Base-by-base conservation (phyloP, 2,888 invertebrate genomes). In the Phasia obesa region DNA sequence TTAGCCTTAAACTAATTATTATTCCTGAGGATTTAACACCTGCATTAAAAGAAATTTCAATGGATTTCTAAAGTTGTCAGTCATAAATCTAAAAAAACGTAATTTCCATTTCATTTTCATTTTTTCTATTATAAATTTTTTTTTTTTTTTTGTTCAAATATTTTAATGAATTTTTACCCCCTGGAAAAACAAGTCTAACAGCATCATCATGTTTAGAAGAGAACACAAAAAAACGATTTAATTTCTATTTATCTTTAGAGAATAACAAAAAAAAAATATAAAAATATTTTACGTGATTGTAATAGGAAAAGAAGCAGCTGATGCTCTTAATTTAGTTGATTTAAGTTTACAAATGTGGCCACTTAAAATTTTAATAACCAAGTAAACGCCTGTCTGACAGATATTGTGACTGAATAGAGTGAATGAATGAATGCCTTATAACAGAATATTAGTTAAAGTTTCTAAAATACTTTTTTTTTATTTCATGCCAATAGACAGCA, bases 281-380 rank as follows among this genome's bases (percentile, higher is more conserved):
- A 15, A 6, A 47, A 15, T 15, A 27, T n/a, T 23, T 27, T 27
- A 2, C 15, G 15, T 15, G n/a, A 25, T 21, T 35, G 27, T 38
- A 70, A 49, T 51, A 15, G 4, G 5, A 55, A 51, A 6, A 53
- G 25, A 42, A 65, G 64, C 49, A 75, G 44, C 59, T 75, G 78
- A 79, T 79, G 62, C 67, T 71, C 60, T 83, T 71, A 79, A 83
- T 83, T 79, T 79, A 67, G 53, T 25, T 60, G 83, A 62, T 71
- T 79, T 83, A 76, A 79, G 71, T 75, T 76, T 62, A 83, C 76
- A 83, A 83, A 83, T 83, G 79, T 79, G 76, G 71, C 75, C 83
- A 83, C 76, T 83, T 83, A 83, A 83, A 83, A 83, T 76, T 71
- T 79, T 79, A 83, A 83, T 79, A 71, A 67, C 75, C 71, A 60